phyloP scores from a whole-genome alignment of 1,140 invertebrate genomes.

The Vanessa tameamea region DNA sequence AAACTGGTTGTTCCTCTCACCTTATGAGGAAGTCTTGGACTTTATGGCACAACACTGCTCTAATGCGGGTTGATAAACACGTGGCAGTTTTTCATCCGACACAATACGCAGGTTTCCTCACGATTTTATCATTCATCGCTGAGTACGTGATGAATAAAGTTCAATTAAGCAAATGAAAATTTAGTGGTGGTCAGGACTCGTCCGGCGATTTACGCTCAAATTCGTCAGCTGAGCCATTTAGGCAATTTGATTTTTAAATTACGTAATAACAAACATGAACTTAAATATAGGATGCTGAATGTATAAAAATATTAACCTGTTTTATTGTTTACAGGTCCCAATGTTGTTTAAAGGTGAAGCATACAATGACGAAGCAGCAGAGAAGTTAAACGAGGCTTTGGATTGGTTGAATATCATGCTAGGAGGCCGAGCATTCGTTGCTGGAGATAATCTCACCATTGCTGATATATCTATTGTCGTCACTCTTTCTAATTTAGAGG shows the following conservation, averaged over 20 bases:
- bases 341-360: slow-evolving; percentile 59
- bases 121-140: too few species aligned
- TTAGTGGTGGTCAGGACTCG: background rate
- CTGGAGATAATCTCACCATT: slow-evolving; percentile 86
- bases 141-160: too few species aligned
- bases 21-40: too few species aligned
- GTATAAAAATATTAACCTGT: background rate
- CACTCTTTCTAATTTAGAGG: slow-evolving; percentile 81
- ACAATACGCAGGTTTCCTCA: too few species aligned
- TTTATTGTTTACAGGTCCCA: slow-evolving; percentile 53
- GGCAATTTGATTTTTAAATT: too few species aligned
- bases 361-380: slow-evolving; percentile 82
- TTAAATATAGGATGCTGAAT: background rate
- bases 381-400: slow-evolving; percentile 83
- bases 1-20: too few species aligned
- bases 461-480: slow-evolving; percentile 85
- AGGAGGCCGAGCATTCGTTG: slow-evolving; percentile 83
- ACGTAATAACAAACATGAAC: background rate
- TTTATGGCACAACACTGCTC: too few species aligned
- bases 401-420: slow-evolving; percentile 85
- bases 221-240: too few species aligned
- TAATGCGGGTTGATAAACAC: too few species aligned
- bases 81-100: too few species aligned
- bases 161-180: background rate
- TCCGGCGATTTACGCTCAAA: too few species aligned